These are phyloP conservation scores for Ophiothrix spiculata DNA, from an alignment of 35 echinoderm and acorn worm genomes.

Conservation along the genomic window DNA sequence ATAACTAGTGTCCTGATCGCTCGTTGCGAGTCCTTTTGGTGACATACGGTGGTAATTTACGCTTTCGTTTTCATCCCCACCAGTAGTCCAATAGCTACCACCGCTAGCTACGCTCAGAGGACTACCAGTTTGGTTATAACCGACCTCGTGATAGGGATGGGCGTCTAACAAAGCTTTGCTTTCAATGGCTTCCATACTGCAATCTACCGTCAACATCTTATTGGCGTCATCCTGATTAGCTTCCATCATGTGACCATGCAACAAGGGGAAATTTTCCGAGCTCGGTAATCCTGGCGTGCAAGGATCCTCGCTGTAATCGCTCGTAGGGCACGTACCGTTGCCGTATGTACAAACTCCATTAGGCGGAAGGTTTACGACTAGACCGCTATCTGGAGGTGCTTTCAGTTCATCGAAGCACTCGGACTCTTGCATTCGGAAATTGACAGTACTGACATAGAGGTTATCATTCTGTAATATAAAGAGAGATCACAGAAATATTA, in stretches of 20 bases:
- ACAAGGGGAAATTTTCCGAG: not conserved
- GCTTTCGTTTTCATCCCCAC: not conserved
- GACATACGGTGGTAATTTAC: not conserved
- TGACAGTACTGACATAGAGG: not conserved
- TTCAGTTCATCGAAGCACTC: constrained; percentile 4
- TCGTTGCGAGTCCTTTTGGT: not conserved
- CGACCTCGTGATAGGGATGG: not conserved
- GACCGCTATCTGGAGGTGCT: not conserved
- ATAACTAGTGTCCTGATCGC: not conserved
- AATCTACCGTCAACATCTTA: not conserved
- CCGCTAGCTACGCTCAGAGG: not conserved
- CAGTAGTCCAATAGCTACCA: not conserved
- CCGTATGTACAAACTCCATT: not conserved
- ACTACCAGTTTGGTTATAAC: not conserved
- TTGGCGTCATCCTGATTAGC: not conserved
- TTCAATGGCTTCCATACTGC: too few relatives aligned
- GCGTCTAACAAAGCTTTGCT: not conserved
- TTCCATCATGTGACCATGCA: not conserved
- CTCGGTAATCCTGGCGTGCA: not conserved
- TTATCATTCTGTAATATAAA: constrained; percentile 1
- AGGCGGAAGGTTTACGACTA: not conserved
- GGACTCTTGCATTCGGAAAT: not conserved
- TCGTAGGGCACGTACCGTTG: not conserved
- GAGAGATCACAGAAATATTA: too few relatives aligned
- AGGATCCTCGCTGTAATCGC: not conserved